Base-by-base conservation (phyloP, 2,888 invertebrate genomes). In the Rhogogaster chlorosoma region DNA sequence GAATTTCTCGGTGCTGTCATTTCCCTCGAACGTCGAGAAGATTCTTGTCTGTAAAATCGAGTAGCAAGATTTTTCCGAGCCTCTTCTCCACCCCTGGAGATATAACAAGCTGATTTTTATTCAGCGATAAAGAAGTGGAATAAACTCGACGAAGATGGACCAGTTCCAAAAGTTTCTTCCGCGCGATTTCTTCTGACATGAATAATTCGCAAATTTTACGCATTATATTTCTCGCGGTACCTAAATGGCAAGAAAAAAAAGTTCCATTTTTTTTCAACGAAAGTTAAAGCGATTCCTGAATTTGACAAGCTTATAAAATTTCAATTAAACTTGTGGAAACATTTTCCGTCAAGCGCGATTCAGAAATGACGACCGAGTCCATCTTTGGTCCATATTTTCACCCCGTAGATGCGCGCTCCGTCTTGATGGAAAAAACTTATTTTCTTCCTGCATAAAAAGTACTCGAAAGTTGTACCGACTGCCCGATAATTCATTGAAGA, bases 1-100 rank as follows among this genome's bases (percentile, higher is more conserved):
- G 73, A 73, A 73, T 73, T 73, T 73, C 73, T 73, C 22, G 32
- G 29, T 32, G 67, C 12, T 67, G 26, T 67, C 26, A 29, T 67
- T 32, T 67, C 18, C 67, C 29, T 67, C 67, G 18, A 67, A 67
- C 26, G 61, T 26, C 2, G 22, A 9, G 10, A 61, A 29, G 12
- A 61, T 61, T 61, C 61, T 61, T 61, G 61, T 61, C 61, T 22
- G 26, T 32, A 26, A 67, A 67, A 67, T 67, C 67, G 32, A 67
- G 6, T 4, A 12, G 32, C 6, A 2, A 67, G 32, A 67, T 67
- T 67, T 67, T 32, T 32, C 15, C 22, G 10, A 61, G 3, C 2
- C 26, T 29, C n/a, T 32, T 32, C 1, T 12, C 4, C 26, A 15
- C 67, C 26, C 32, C 3, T 18, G 18, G 18, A 6, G 18, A 49